Percentiles rank a stretch among this genome's conserved stretches.
These are phyloP conservation scores for Todiramphus saurophagus DNA, from an alignment of 2,113 vertebrate species.

Conservation along the genomic window DNA sequence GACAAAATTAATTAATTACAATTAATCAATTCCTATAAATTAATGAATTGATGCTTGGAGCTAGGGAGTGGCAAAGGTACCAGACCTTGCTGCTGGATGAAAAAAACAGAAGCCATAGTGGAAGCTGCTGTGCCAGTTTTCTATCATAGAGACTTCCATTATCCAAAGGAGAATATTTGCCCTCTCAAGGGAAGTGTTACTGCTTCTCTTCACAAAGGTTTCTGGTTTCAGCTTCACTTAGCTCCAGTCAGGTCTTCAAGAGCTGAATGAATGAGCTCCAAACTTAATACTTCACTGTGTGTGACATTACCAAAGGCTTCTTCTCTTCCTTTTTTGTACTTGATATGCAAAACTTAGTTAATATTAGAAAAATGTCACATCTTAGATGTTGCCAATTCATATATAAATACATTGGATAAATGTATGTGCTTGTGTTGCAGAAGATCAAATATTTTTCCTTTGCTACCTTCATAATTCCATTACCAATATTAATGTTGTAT, in stretches of 20 bases:
- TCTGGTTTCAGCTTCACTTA: background rate
- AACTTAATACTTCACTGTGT: background rate
- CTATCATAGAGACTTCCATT: background rate
- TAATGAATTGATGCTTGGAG: background rate
- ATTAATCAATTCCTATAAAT: background rate
- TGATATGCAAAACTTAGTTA: background rate
- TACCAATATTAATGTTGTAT: background rate
- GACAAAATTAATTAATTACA: background rate
- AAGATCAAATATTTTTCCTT: background rate
- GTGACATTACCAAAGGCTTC: background rate
- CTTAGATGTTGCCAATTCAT: background rate
- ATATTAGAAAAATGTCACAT: background rate
- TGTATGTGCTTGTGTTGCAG: background rate
- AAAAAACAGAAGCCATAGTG: background rate
- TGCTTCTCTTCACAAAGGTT: background rate
- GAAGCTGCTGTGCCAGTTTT: background rate
- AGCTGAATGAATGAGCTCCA: background rate
- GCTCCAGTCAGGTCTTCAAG: background rate
- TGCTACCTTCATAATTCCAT: background rate
- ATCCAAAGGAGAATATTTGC: background rate
- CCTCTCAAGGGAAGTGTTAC: background rate
- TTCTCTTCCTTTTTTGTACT: background rate
- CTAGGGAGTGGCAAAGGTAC: background rate
- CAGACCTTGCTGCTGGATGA: background rate
- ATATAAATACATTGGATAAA: background rate